Evolutionary conservation across 2,113 vertebrate species (phyloP).

Genomic region (Promerops cafer): DNA sequence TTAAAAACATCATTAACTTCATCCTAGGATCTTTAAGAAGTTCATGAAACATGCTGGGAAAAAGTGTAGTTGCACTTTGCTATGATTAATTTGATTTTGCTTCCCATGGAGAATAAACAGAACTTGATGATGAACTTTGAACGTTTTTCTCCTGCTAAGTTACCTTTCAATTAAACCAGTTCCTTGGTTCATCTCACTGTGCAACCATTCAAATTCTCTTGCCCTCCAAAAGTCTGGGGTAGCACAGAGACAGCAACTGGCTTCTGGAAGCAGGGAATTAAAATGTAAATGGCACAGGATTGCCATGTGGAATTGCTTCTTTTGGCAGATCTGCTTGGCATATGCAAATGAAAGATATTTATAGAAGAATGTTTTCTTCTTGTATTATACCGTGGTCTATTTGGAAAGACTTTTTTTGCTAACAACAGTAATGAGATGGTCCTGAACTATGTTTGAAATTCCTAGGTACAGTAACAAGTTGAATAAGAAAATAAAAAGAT

Average conservation of each 20-base stretch:
- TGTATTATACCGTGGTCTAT: accelerated
- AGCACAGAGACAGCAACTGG: background rate
- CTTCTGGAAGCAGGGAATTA: background rate
- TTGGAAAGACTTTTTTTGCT: background rate
- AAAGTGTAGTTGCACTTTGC: background rate
- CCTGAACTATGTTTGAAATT: background rate
- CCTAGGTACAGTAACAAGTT: background rate
- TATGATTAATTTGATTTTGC: background rate
- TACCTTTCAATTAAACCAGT: background rate
- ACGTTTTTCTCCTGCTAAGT: background rate
- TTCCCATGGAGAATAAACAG: background rate
- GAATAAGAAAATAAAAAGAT: background rate
- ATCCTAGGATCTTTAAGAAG: background rate
- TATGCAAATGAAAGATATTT: background rate
- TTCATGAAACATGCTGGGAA: background rate
- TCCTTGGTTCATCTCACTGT: background rate
- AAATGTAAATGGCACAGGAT: background rate
- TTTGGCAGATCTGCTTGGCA: background rate
- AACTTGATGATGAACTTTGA: background rate
- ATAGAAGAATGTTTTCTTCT: background rate
- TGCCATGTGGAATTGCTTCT: background rate
- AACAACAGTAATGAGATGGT: background rate
- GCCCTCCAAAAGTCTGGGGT: background rate
- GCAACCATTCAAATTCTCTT: background rate
- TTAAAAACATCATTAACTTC: background rate